These are phyloP conservation scores for Isichthys henryi DNA, from an alignment of 2,113 vertebrate species.

Conservation along the genomic window DNA sequence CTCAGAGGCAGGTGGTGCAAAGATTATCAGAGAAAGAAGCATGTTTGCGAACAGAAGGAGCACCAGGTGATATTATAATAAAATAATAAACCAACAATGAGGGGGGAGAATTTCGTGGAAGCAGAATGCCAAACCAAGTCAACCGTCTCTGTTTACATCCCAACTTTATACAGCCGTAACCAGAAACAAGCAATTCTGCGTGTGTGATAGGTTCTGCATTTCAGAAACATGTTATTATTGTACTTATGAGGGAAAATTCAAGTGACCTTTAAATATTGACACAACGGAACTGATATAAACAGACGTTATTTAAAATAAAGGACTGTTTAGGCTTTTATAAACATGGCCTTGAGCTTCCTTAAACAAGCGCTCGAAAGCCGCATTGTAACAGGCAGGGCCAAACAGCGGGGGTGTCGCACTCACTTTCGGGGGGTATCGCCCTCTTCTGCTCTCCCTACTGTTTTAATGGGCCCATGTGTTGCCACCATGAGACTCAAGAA, in stretches of 20 bases:
- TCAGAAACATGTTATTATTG: slow-evolving; percentile 1
- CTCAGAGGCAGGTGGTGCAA: neutral
- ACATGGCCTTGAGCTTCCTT: neutral
- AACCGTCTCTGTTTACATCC: neutral
- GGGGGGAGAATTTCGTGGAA: neutral
- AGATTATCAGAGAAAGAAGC: neutral
- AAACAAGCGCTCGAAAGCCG: slow-evolving; percentile 4
- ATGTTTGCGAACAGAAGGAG: neutral
- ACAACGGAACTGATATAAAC: slow-evolving; percentile 13
- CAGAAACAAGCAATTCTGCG: slow-evolving; percentile 1
- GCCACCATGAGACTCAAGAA: neutral
- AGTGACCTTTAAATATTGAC: slow-evolving; percentile 16
- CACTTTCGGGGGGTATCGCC: neutral
- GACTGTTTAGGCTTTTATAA: slow-evolving; percentile 12
- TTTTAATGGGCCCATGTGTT: neutral
- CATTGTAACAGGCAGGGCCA: neutral
- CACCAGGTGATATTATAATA: neutral
- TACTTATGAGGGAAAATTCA: neutral
- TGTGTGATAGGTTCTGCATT: neutral
- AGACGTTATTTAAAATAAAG: slow-evolving; percentile 19
- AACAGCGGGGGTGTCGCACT: neutral
- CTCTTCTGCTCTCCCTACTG: neutral
- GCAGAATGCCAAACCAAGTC: neutral
- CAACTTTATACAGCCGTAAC: neutral
- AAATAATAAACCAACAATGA: neutral